phyloP scores from a whole-genome alignment of 2,797 vertebrate species.

The Sitta carolinensis region DNA sequence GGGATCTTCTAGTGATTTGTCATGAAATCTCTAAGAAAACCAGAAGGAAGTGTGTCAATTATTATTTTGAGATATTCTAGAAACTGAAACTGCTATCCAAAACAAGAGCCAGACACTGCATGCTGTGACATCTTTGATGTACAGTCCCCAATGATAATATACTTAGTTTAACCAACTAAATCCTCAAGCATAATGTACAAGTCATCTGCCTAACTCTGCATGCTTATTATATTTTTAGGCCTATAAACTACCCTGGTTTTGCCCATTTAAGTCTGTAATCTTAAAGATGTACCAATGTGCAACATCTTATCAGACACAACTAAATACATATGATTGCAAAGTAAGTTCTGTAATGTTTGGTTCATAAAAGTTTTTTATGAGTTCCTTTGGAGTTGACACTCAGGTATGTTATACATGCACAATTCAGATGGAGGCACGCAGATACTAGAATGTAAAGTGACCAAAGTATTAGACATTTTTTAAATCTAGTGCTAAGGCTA shows the following conservation, averaged over 20 bases:
- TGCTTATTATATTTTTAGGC: background rate
- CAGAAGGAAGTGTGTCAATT: background rate
- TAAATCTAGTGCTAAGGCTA: background rate
- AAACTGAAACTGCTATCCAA: background rate
- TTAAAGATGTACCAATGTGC: background rate
- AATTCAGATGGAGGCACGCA: background rate
- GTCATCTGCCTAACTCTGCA: background rate
- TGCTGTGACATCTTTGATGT: background rate
- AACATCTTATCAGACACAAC: background rate
- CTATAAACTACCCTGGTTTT: background rate
- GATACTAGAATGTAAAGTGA: background rate
- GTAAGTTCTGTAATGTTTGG: background rate
- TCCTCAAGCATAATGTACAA: background rate
- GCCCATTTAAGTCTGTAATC: background rate
- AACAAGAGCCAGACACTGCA: background rate
- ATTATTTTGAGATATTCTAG: background rate
- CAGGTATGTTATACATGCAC: background rate
- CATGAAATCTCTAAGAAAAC: background rate
- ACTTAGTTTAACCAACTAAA: background rate
- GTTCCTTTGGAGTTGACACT: background rate
- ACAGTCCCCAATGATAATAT: background rate
- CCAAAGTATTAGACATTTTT: background rate
- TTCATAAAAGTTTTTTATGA: background rate
- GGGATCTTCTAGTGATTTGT: background rate
- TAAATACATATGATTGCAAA: background rate